A percentile compares a stretch with the other conserved stretches of the same genome.
Conservation (phyloP, 2,888 invertebrate genomes). For the Seladonia tumulorum region DNA sequence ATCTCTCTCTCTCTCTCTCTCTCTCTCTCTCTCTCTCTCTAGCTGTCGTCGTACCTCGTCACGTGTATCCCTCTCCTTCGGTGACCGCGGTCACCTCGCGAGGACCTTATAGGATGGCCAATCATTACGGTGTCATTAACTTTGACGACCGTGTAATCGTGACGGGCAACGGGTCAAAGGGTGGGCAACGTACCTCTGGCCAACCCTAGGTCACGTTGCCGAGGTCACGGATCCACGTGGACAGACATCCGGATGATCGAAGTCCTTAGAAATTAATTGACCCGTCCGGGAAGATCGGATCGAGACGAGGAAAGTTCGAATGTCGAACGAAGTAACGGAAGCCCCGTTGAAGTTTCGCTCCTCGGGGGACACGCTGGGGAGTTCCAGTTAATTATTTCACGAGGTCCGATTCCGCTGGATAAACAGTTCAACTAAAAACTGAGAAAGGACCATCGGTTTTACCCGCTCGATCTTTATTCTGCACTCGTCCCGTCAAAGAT, state of each 20-base stretch:
- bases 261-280: conserved; percentile 69
- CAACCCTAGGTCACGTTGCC: conserved; percentile 64
- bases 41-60: conserved; percentile 21
- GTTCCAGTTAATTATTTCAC: conserved; percentile 23
- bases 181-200: conserved; percentile 60
- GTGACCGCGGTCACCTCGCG: conserved; percentile 57
- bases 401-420: not conserved
- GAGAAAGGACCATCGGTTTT: not conserved
- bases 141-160: conserved; percentile 81
- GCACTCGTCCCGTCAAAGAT: not conserved
- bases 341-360: conserved; percentile 40
- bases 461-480: not conserved
- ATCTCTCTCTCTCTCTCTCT: conserved; percentile 26
- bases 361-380: not conserved
- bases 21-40: conserved; percentile 13
- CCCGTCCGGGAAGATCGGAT: conserved; percentile 50
- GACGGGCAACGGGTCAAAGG: conserved; percentile 69
- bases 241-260: conserved; percentile 47
- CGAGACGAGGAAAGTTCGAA: conserved; percentile 55
- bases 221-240: conserved; percentile 67
- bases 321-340: conserved; percentile 54
- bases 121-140: conserved; percentile 81
- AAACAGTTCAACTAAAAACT: conserved; percentile 5
- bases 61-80: conserved; percentile 41
- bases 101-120: conserved; percentile 70